A percentile compares a stretch with the other conserved stretches of the same genome.
phyloP scores from a whole-genome alignment of 1,140 invertebrate species.

The Venturia canescens region DNA sequence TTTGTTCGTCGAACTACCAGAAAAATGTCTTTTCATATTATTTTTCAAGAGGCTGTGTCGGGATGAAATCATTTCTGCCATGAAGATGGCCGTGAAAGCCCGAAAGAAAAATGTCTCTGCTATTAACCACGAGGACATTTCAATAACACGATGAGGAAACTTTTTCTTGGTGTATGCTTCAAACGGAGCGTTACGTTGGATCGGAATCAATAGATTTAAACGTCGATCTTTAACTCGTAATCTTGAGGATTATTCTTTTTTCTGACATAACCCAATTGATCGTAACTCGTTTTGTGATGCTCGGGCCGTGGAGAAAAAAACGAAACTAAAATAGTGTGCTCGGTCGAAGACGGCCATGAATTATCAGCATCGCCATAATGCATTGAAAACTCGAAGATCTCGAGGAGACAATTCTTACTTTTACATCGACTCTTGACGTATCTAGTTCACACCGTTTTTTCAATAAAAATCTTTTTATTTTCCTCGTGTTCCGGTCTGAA shows the following conservation, averaged over 20 bases:
- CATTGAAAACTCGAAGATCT: constrained; percentile 12
- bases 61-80: neutral
- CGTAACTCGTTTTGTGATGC: neutral
- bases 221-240: neutral
- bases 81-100: neutral
- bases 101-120: neutral
- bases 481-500: neutral
- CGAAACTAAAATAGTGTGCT: neutral
- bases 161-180: neutral
- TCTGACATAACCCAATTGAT: neutral
- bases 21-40: constrained; percentile 12
- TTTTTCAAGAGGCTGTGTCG: neutral
- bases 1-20: neutral
- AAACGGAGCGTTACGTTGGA: neutral
- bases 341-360: constrained; percentile 17
- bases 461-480: constrained; percentile 5
- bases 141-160: neutral
- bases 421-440: constrained; percentile 1
- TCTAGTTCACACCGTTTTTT: constrained; percentile 5
- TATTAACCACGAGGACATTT: neutral
- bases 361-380: neutral
- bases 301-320: neutral
- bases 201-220: neutral
- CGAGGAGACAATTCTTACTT: neutral
- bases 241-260: neutral